Evolutionary conservation across 2,888 invertebrate genomes (phyloP).

Genomic region (Cheilosia pagana): DNA sequence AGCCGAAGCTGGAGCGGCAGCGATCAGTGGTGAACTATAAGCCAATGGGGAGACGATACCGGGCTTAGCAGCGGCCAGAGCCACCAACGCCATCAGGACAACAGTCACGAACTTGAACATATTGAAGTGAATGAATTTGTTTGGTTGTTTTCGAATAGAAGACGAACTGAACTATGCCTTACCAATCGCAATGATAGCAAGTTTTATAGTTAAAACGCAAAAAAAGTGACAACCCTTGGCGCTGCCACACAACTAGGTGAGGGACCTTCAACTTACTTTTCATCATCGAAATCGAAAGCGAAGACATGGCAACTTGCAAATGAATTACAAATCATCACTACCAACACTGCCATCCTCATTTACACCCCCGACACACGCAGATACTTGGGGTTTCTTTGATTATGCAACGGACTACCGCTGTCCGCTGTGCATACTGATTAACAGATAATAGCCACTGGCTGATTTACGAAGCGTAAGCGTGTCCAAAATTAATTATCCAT

Average conservation of each 20-base stretch:
- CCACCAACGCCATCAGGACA: slow-evolving; percentile 79
- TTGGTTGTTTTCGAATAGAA: slow-evolving; percentile 60
- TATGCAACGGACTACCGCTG: slow-evolving; percentile 55
- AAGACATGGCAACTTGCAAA: slow-evolving; percentile 23
- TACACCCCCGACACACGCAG: slow-evolving; percentile 18
- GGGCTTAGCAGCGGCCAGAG: slow-evolving; percentile 80
- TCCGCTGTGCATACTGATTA: slow-evolving; percentile 58
- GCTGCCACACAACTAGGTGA: neutral
- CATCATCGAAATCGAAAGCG: slow-evolving; percentile 60
- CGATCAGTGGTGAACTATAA: slow-evolving; percentile 83
- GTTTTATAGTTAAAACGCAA: slow-evolving; percentile 54
- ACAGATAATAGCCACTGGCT: neutral
- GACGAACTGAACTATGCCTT: slow-evolving; percentile 66
- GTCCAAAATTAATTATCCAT: slow-evolving; percentile 47
- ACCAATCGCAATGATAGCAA: neutral
- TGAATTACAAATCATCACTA: slow-evolving; percentile 6
- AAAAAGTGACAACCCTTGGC: slow-evolving; percentile 50
- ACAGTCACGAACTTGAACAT: slow-evolving; percentile 77
- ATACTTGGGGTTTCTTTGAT: slow-evolving; percentile 42
- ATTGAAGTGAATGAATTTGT: slow-evolving; percentile 49
- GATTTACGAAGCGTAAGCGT: slow-evolving; percentile 47
- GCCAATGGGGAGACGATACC: slow-evolving; percentile 81
- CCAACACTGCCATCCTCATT: slow-evolving; percentile 28
- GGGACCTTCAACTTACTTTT: slow-evolving; percentile 51
- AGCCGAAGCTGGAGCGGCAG: slow-evolving; percentile 83